These are phyloP conservation scores for Philypnodon macrostomus DNA, from an alignment of 2,797 vertebrate genomes.

Conservation along the genomic window DNA sequence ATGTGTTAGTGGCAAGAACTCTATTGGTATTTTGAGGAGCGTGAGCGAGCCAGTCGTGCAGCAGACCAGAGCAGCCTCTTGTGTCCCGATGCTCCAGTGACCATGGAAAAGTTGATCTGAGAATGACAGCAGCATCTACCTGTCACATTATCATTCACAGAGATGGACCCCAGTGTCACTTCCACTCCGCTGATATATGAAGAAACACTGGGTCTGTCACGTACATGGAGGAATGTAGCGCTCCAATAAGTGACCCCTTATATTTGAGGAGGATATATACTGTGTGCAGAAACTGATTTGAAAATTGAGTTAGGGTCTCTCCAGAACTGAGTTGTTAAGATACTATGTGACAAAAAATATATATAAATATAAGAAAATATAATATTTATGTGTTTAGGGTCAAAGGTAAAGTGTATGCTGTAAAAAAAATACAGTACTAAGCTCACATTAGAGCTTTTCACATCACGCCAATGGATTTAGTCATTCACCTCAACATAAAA, in stretches of 20 bases:
- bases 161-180: slow-evolving; percentile 46
- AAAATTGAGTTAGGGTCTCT: background rate
- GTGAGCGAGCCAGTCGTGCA: slow-evolving; percentile 16
- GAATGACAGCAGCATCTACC: slow-evolving; percentile 61
- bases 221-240: slow-evolving; percentile 11
- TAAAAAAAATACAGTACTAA: too few species aligned
- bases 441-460: too few species aligned
- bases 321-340: too few species aligned
- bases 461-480: too few species aligned
- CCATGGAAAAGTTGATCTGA: slow-evolving; percentile 41
- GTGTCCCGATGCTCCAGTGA: slow-evolving; percentile 47
- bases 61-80: slow-evolving; percentile 36
- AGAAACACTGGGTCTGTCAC: slow-evolving; percentile 41
- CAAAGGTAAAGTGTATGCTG: too few species aligned
- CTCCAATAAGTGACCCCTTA: slow-evolving; percentile 6
- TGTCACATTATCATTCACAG: slow-evolving; percentile 64
- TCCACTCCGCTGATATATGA: slow-evolving; percentile 15
- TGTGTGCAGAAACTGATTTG: background rate
- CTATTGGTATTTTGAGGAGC: slow-evolving; percentile 10
- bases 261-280: background rate
- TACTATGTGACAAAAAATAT: too few species aligned
- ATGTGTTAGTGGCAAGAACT: slow-evolving; percentile 37
- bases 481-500: too few species aligned
- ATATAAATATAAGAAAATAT: too few species aligned
- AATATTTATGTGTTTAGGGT: too few species aligned